Base-by-base conservation (phyloP, 2,797 vertebrate genomes). In the Semaprochilodus insignis region DNA sequence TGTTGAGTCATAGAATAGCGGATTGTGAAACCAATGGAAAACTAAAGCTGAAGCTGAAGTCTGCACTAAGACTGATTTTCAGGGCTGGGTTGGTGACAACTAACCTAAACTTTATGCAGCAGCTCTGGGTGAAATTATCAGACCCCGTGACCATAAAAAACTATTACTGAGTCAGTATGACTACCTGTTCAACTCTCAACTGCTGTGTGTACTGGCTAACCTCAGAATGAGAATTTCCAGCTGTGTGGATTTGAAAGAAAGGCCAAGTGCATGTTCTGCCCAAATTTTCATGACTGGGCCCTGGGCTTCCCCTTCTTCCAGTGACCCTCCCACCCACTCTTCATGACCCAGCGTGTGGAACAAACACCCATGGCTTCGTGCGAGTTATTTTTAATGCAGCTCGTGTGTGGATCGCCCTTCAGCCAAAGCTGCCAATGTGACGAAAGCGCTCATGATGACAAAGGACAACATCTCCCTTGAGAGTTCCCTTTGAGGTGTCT, bases 401-500 rank as follows among this genome's bases (percentile, higher is more conserved):
- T 72, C 80, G 75, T 78, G 36, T 66, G 15, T 71, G 60, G 65
- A 71, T 74, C 70, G 65, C 83, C 88, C 88, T 82, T 85, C 55
- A 87, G 88, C 83, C 21, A 76, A 84, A 85, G 77, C 87, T 88
- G 87, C 85, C 87, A 87, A 82, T 81, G 86, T 83, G 77, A 84
- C 74, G 78, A 87, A 87, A 85, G 70, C 77, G 62, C 70, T 81
- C 54, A 62, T 27, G 27, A 86, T 88, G 87, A 89, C 81, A 88
- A 88, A 89, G 87, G 86, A 89, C 85, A 88, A 83, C 83, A 85
- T 51, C 74, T 84, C 84, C 87, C 87, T 71, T 78, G 60, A 86
- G 85, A 86, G 55, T 66, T 73, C 57, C 74, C 81, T 81, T 21
- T n/a, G 69, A 81, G 83, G 80, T 83, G 74, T 80, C 74, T 65